Percentiles rank a stretch among this genome's conserved stretches.
phyloP scores from a whole-genome alignment of 2,888 invertebrate species.

The Aphidoletes aphidimyza region DNA sequence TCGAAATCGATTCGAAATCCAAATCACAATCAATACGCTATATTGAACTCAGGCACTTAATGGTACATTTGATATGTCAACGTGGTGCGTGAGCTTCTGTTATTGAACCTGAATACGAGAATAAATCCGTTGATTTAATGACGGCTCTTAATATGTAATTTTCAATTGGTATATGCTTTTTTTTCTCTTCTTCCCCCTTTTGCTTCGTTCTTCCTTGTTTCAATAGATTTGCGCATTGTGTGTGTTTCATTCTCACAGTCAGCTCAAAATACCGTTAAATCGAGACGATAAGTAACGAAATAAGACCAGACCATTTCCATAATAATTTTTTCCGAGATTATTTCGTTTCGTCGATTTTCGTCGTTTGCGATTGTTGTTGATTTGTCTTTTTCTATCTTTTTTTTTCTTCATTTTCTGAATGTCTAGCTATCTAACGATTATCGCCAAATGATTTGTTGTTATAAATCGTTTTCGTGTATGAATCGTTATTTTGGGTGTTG shows the following conservation, averaged over 20 bases:
- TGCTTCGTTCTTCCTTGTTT: background rate
- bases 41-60: background rate
- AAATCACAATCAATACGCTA: background rate
- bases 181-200: background rate
- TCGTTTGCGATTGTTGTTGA: background rate
- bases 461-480: slow-evolving; percentile 21
- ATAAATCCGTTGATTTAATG: slow-evolving; percentile 35
- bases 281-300: slow-evolving; percentile 2
- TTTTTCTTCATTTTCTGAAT: background rate
- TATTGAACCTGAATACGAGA: background rate
- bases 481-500: too few species aligned
- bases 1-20: slow-evolving; percentile 9
- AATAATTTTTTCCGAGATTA: slow-evolving; percentile 42
- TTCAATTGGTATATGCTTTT: slow-evolving; percentile 1
- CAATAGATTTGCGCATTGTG: background rate
- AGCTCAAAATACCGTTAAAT: background rate
- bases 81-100: background rate
- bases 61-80: background rate
- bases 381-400: background rate
- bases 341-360: slow-evolving; percentile 30
- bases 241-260: background rate
- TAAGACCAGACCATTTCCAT: slow-evolving; percentile 52
- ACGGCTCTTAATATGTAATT: slow-evolving; percentile 19
- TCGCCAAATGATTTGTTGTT: slow-evolving; percentile 40
- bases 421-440: slow-evolving; percentile 24